These are phyloP conservation scores for Azemiops feae DNA, from an alignment of 2,113 vertebrate genomes.

Conservation along the genomic window DNA sequence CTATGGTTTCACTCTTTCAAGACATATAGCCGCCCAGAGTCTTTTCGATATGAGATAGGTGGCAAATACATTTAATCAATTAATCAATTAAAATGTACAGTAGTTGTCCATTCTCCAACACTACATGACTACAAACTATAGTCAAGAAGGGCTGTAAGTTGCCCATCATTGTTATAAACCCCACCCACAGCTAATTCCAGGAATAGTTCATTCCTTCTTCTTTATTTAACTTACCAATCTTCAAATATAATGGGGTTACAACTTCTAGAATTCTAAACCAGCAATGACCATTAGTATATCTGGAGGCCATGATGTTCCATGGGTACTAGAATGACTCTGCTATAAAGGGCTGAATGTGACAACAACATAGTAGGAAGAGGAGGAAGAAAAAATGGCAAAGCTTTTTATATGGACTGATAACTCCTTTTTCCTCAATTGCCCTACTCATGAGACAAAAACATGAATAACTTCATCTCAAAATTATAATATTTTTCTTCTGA, in stretches of 20 bases:
- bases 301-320: background rate
- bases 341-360: background rate
- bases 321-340: background rate
- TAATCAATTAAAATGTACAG: background rate
- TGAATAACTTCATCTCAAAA: background rate
- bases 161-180: background rate
- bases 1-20: background rate
- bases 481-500: background rate
- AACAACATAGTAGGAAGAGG: background rate
- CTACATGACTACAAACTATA: background rate
- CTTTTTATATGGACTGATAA: background rate
- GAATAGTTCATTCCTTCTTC: background rate
- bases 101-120: background rate
- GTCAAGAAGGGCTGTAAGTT: background rate
- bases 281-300: background rate
- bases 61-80: background rate
- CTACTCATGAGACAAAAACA: background rate
- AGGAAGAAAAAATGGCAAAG: background rate
- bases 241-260: background rate
- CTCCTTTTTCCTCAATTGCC: background rate
- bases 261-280: background rate
- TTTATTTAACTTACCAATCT: background rate
- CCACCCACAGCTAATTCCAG: background rate
- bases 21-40: background rate
- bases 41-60: background rate